Evolutionary conservation across 2,797 vertebrate genomes (phyloP).

Genomic region (Alca torda): DNA sequence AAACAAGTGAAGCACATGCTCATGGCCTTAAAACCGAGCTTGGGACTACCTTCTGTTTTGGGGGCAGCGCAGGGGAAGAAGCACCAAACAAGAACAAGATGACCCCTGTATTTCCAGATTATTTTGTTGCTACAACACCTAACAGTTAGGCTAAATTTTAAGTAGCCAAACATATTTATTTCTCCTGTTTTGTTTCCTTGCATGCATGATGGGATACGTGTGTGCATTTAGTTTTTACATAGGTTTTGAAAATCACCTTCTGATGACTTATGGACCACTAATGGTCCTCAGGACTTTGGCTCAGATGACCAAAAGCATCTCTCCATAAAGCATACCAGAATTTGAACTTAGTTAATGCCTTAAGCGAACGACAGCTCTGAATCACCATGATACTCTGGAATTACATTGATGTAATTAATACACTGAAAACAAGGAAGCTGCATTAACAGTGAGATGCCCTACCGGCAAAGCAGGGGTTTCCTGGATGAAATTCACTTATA

Average conservation of each 20-base stretch:
- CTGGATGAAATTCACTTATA: not conserved
- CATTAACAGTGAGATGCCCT: not conserved
- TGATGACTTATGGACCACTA: not conserved
- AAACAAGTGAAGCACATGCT: not conserved
- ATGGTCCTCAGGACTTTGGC: not conserved
- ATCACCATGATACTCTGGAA: not conserved
- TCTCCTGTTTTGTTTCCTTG: not conserved
- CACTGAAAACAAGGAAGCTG: slow-evolving; percentile 4
- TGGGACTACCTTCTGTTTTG: not conserved
- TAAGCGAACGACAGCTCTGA: not conserved
- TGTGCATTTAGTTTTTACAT: not conserved
- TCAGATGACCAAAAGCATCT: not conserved
- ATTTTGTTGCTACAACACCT: not conserved
- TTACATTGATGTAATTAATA: not conserved
- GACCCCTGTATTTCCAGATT: not conserved
- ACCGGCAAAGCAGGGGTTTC: not conserved
- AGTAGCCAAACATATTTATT: not conserved
- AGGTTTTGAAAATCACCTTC: not conserved
- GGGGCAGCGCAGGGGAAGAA: not conserved
- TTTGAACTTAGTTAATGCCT: not conserved
- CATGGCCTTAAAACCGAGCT: not conserved
- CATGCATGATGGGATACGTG: rapidly evolving
- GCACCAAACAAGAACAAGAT: not conserved
- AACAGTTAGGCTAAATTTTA: not conserved
- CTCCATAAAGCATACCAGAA: not conserved